Conservation (phyloP, 2,797 vertebrate species). For the Mus minutoides region DNA sequence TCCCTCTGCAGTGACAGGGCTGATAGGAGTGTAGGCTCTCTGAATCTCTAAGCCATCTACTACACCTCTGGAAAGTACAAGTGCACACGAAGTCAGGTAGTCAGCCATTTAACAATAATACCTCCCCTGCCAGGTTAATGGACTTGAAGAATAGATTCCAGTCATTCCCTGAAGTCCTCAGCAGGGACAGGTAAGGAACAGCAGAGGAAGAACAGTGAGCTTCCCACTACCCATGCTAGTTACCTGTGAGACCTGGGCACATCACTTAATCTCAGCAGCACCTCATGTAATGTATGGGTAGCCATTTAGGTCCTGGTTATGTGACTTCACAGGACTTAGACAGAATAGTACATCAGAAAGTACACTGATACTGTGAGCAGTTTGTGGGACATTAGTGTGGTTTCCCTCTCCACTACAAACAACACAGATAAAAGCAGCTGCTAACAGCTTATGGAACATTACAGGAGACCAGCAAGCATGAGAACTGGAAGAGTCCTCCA, state of each 20-base stretch:
- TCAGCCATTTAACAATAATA: slow-evolving; percentile 16
- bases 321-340: background rate
- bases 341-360: background rate
- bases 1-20: slow-evolving; percentile 84
- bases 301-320: background rate
- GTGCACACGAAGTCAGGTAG: background rate
- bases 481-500: slow-evolving; percentile 4
- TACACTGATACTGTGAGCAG: background rate
- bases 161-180: background rate
- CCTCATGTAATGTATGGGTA: background rate
- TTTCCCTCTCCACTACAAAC: background rate
- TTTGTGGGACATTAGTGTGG: background rate
- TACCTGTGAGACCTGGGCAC: background rate
- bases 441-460: background rate
- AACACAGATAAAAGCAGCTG: slow-evolving; percentile 20
- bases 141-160: background rate
- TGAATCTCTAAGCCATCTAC: slow-evolving; percentile 88
- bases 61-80: slow-evolving; percentile 85
- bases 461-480: background rate
- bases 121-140: background rate
- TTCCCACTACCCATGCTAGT: background rate
- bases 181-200: background rate
- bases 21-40: slow-evolving; percentile 90
- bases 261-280: background rate
- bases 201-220: background rate